A percentile compares a stretch with the other conserved stretches of the same genome.
Evolutionary conservation across 2,797 vertebrate genomes (phyloP).

Genomic region (Danio aesculapii): DNA sequence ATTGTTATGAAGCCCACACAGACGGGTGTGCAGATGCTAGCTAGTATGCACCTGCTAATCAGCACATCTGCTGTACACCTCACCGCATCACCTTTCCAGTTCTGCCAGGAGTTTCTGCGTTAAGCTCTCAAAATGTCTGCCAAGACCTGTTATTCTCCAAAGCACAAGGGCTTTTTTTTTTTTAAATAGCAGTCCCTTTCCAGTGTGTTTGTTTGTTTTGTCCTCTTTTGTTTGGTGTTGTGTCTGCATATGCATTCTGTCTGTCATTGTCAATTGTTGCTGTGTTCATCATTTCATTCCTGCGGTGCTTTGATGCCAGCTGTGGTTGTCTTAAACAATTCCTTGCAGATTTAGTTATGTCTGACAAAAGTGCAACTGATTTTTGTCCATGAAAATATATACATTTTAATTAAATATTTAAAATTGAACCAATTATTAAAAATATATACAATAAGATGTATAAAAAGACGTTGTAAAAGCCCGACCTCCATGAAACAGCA

Average conservation of each 20-base stretch:
- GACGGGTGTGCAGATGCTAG: constrained; percentile 38
- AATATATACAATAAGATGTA: too few relatives aligned
- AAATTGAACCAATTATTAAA: too few relatives aligned
- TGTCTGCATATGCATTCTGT: constrained; percentile 22
- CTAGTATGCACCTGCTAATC: constrained; percentile 66
- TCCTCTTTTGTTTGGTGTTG: constrained; percentile 28
- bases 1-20: constrained; percentile 46
- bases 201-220: constrained; percentile 37
- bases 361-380: too few relatives aligned
- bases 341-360: too few relatives aligned
- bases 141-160: constrained; percentile 34
- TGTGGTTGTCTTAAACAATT: not conserved
- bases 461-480: too few relatives aligned
- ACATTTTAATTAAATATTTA: too few relatives aligned
- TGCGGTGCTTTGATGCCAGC: constrained; percentile 29
- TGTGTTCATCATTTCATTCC: constrained; percentile 8
- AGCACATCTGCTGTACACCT: constrained; percentile 59
- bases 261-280: constrained; percentile 33
- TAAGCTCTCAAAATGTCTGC: constrained; percentile 56
- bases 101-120: constrained; percentile 33
- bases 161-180: constrained; percentile 18
- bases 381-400: too few relatives aligned
- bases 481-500: too few relatives aligned
- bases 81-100: constrained; percentile 50
- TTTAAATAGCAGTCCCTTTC: constrained; percentile 1